These are phyloP conservation scores for Cantharis lateralis DNA, from an alignment of 2,888 invertebrate genomes.

Conservation along the genomic window DNA sequence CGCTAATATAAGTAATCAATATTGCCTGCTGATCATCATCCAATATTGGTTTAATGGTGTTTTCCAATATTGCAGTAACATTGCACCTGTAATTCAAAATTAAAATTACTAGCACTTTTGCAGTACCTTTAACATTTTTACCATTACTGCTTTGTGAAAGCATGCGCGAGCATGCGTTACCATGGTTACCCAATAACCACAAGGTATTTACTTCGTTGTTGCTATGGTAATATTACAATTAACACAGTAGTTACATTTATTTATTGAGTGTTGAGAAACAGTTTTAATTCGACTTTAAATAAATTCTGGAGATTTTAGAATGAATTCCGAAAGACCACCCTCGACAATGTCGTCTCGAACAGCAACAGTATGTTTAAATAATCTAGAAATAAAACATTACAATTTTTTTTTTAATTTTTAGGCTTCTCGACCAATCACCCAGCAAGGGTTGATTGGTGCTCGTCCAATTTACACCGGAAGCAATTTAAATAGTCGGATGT, in stretches of 20 bases:
- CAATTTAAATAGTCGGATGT: constrained; percentile 37
- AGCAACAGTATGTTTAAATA: constrained; percentile 1
- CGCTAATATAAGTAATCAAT: too few relatives aligned
- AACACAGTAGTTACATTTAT: neutral
- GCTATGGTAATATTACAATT: neutral
- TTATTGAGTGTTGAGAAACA: neutral
- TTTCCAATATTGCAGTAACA: too few relatives aligned
- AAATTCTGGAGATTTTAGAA: neutral
- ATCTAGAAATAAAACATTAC: too few relatives aligned
- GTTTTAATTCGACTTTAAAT: neutral
- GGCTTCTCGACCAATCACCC: constrained; percentile 40
- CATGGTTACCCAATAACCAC: neutral
- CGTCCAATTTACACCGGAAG: constrained; percentile 30
- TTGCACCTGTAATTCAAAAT: too few relatives aligned
- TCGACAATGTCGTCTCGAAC: constrained; percentile 7
- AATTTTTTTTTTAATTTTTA: neutral
- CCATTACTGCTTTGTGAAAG: neutral
- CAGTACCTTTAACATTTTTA: too few relatives aligned
- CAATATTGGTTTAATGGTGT: too few relatives aligned
- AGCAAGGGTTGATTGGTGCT: constrained; percentile 39
- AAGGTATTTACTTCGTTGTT: neutral
- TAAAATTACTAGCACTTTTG: too few relatives aligned
- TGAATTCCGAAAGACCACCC: constrained; percentile 7
- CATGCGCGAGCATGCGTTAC: neutral
- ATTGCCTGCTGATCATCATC: too few relatives aligned